Evolutionary conservation across 2,888 invertebrate genomes (phyloP), one percentile per base, ranked within the genome.

Genomic region (Troilus luridus): DNA sequence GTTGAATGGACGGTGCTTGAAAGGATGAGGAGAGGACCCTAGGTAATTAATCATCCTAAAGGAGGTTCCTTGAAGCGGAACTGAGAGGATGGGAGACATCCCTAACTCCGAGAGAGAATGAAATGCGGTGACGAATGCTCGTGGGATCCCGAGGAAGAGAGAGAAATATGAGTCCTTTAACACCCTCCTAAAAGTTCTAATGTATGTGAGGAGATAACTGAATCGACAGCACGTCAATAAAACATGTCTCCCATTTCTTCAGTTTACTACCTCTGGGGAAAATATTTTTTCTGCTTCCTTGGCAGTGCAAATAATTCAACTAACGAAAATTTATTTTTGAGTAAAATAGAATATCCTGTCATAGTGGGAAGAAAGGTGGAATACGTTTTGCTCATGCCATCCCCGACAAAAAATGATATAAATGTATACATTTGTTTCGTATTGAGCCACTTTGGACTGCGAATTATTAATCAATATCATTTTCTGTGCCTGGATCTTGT

Each of bases 171-270:
- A 41, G 72, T 0, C 72, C 27, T 77, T 77, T 77, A 77, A 77
- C 72, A 77, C 17, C 72, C 72, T 77, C 41, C 72, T 41, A 14
- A 77, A 77, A 77, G 72, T 77, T 41, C 17, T 77, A 77, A 77
- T 77, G 41, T 41, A 77, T 77, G 72, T 77, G 17, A 77, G 41
- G 72, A 77, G 27, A 77, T 77, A 17, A 19, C 27, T 41, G 72
- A 41, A 77, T 77, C 72, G 72, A 77, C 72, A 77, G 17, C 17
- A 0, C 72, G 17, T 77, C 72, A 41, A 77, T 77, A 77, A 77
- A 77, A 41, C 27, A 77, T 77, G 41, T 77, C 41, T 9, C 0
- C 14, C 72, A 77, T 77, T 19, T 77, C 41, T 77, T 41, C 17
- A 41, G 17, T 77, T 41, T 77, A 27, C 41, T 19, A 17, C 27